Percentiles rank a stretch among this genome's conserved stretches.
These are phyloP conservation scores for Drosophila santomea DNA, from an alignment of 1,140 invertebrate genomes.

Conservation along the genomic window DNA sequence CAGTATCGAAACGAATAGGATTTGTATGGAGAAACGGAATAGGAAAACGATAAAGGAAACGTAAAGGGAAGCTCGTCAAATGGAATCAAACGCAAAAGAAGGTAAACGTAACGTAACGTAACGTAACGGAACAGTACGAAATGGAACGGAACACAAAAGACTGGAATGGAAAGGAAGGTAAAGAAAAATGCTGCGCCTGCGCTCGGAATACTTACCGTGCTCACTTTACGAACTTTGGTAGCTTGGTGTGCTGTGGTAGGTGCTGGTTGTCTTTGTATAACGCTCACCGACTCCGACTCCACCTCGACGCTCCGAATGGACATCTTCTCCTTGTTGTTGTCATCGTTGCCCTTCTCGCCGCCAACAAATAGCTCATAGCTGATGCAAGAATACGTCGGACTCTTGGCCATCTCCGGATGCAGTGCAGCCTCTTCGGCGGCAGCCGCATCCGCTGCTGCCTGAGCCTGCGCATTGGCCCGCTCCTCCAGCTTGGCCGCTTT, in stretches of 20 bases:
- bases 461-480: slow-evolving; percentile 88
- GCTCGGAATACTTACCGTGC: slow-evolving; percentile 91
- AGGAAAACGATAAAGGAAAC: neutral
- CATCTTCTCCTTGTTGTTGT: slow-evolving; percentile 95
- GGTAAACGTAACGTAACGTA: neutral
- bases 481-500: slow-evolving; percentile 90
- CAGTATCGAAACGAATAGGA: slow-evolving; percentile 6
- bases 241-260: slow-evolving; percentile 86
- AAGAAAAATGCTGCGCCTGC: slow-evolving; percentile 73
- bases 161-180: slow-evolving; percentile 49
- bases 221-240: slow-evolving; percentile 94
- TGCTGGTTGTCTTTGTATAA: slow-evolving; percentile 89
- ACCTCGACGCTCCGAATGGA: slow-evolving; percentile 93
- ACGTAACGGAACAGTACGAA: slow-evolving; percentile 22
- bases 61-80: slow-evolving; percentile 18
- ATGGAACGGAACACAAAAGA: slow-evolving; percentile 36
- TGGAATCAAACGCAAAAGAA: slow-evolving; percentile 6
- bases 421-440: slow-evolving; percentile 87
- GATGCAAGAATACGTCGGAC: slow-evolving; percentile 94
- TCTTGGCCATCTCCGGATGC: slow-evolving; percentile 89
- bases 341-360: slow-evolving; percentile 93
- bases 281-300: slow-evolving; percentile 94
- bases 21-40: slow-evolving; percentile 11
- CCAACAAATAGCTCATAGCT: slow-evolving; percentile 96
- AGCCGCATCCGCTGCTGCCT: slow-evolving; percentile 87